Percentiles rank a stretch among this genome's conserved stretches.
Evolutionary conservation across 1,140 invertebrate genomes (phyloP).

Genomic region (Zaprionus gabonicus): DNA sequence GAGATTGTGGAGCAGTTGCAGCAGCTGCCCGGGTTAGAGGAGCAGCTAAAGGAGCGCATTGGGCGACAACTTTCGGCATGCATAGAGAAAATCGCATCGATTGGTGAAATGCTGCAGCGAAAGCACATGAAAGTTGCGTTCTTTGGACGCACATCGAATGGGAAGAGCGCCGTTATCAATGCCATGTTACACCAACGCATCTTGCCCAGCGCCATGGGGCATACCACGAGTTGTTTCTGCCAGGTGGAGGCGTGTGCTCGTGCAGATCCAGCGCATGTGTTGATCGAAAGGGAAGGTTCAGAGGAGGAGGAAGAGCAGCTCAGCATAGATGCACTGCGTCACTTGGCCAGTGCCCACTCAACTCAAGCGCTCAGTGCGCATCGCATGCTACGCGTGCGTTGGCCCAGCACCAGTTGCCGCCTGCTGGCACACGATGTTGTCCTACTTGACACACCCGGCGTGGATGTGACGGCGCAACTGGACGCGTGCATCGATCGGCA

Average conservation of each 20-base stretch:
- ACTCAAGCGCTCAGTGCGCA: constrained; percentile 88
- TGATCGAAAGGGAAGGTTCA: constrained; percentile 86
- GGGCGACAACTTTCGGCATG: constrained; percentile 87
- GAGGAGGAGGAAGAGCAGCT: constrained; percentile 85
- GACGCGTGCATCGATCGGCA: constrained; percentile 99
- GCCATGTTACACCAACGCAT: constrained; percentile 99
- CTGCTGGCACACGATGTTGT: constrained; percentile 98
- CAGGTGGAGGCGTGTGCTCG: constrained; percentile 96
- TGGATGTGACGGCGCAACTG: constrained; percentile 98
- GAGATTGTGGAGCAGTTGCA: constrained; percentile 12
- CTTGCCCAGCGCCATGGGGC: constrained; percentile 98
- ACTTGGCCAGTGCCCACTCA: constrained; percentile 92
- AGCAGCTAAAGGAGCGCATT: constrained; percentile 84
- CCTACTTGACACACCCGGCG: constrained; percentile 98
- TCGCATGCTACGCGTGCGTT: constrained; percentile 95
- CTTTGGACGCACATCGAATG: constrained; percentile 98
- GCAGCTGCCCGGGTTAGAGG: constrained; percentile 23
- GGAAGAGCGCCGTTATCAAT: constrained; percentile 99
- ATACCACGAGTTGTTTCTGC: constrained; percentile 99
- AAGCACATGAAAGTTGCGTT: constrained; percentile 99
- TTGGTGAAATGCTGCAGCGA: constrained; percentile 95
- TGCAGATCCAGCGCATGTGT: constrained; percentile 89
- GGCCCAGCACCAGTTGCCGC: constrained; percentile 97
- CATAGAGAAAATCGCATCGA: constrained; percentile 95
- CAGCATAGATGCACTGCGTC: constrained; percentile 86